A percentile compares a stretch with the other conserved stretches of the same genome.
Evolutionary conservation across 2,797 vertebrate species (phyloP).

Genomic region (Gallinago solitaria): DNA sequence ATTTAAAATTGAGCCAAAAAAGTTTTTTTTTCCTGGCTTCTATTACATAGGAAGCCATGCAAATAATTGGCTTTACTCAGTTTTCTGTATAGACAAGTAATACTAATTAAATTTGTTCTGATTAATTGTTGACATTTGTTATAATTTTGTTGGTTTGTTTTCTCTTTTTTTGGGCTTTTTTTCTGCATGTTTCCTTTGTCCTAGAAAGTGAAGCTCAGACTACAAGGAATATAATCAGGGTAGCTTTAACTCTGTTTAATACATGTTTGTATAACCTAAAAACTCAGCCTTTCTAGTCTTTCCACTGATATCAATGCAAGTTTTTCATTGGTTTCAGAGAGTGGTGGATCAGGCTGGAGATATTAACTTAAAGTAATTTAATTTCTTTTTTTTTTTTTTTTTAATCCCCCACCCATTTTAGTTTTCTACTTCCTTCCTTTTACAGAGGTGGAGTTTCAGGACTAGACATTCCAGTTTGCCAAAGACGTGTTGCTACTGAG

Average conservation of each 20-base stretch:
- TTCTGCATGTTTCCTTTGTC: background rate
- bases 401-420: background rate
- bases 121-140: background rate
- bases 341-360: background rate
- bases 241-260: background rate
- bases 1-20: background rate
- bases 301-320: background rate
- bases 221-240: background rate
- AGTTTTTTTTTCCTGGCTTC: background rate
- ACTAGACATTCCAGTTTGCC: constrained; percentile 70
- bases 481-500: constrained; percentile 60
- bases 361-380: background rate
- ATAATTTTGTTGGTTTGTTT: background rate
- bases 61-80: background rate
- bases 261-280: background rate
- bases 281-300: background rate
- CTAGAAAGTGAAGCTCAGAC: background rate
- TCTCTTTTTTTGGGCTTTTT: background rate
- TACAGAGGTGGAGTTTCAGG: constrained; percentile 39
- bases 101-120: background rate
- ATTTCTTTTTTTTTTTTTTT: background rate
- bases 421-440: constrained; percentile 34
- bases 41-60: background rate
- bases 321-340: background rate
- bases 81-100: background rate